Conservation (phyloP, 2,888 invertebrate species). For the Macrosoma leucophasiata region DNA sequence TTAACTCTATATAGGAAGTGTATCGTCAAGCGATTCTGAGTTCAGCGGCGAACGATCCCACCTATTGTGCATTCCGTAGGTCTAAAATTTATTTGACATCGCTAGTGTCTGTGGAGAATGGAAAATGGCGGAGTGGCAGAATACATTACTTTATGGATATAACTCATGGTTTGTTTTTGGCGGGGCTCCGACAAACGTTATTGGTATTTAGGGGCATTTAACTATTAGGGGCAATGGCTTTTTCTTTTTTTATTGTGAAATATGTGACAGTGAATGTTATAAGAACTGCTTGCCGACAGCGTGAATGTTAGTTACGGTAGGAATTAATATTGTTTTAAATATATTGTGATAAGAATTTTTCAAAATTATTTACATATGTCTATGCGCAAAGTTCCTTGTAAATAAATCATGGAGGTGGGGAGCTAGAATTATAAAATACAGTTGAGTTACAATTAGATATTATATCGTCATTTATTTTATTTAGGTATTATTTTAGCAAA, state of each 20-base stretch:
- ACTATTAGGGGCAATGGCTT: slow-evolving; percentile 59
- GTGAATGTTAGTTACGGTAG: slow-evolving; percentile 54
- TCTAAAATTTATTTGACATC: slow-evolving; percentile 75
- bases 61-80: slow-evolving; percentile 71
- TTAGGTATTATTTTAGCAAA: too few relatives aligned
- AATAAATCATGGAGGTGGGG: too few relatives aligned
- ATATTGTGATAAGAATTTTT: slow-evolving; percentile 26
- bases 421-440: too few relatives aligned
- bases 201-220: slow-evolving; percentile 71
- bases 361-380: too few relatives aligned
- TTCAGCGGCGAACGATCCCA: slow-evolving; percentile 51
- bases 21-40: slow-evolving; percentile 56
- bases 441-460: too few relatives aligned
- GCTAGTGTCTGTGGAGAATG: slow-evolving; percentile 73
- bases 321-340: slow-evolving; percentile 58
- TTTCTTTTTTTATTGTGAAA: slow-evolving; percentile 48
- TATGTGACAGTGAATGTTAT: slow-evolving; percentile 52
- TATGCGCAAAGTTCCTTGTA: too few relatives aligned
- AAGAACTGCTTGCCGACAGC: slow-evolving; percentile 56
- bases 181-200: slow-evolving; percentile 73
- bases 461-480: too few relatives aligned
- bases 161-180: slow-evolving; percentile 76
- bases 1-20: slow-evolving; percentile 40
- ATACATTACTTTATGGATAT: slow-evolving; percentile 68
- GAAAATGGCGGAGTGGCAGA: slow-evolving; percentile 72